Conservation (phyloP, 2,888 invertebrate species). For the Lottia gigantea region DNA sequence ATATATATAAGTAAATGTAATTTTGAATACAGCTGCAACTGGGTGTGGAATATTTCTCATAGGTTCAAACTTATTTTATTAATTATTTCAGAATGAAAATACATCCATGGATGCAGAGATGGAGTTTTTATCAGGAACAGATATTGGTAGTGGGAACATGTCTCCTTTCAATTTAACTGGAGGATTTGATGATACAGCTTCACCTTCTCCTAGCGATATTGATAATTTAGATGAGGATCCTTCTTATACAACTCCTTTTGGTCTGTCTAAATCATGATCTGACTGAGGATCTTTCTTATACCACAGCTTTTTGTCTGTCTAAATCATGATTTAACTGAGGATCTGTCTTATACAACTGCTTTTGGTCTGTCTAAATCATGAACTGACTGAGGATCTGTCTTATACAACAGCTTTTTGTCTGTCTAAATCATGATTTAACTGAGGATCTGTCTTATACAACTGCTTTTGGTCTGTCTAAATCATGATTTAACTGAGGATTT, state of each 20-base stretch:
- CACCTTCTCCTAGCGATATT: slow-evolving; percentile 47
- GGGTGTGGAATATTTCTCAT: too few species aligned
- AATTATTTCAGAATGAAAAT: slow-evolving; percentile 28
- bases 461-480: background rate
- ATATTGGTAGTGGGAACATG: slow-evolving; percentile 48
- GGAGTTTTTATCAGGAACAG: slow-evolving; percentile 54
- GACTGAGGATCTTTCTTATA: slow-evolving; percentile 27
- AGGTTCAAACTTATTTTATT: background rate
- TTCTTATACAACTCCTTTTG: background rate
- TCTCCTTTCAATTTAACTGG: slow-evolving; percentile 60
- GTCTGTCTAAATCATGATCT: background rate
- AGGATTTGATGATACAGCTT: slow-evolving; percentile 53
- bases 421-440: background rate
- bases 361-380: too few species aligned
- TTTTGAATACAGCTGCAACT: too few species aligned
- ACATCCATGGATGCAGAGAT: slow-evolving; percentile 51
- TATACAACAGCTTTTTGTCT: background rate
- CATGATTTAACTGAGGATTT: too few species aligned
- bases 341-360: too few species aligned
- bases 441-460: slow-evolving; percentile 25
- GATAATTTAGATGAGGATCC: slow-evolving; percentile 49
- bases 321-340: too few species aligned
- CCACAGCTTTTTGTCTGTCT: background rate
- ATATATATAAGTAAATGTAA: too few species aligned
- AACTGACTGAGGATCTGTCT: background rate